Base-by-base conservation (phyloP, 2,888 invertebrate genomes). In the Lasioglossum oenotherae region DNA sequence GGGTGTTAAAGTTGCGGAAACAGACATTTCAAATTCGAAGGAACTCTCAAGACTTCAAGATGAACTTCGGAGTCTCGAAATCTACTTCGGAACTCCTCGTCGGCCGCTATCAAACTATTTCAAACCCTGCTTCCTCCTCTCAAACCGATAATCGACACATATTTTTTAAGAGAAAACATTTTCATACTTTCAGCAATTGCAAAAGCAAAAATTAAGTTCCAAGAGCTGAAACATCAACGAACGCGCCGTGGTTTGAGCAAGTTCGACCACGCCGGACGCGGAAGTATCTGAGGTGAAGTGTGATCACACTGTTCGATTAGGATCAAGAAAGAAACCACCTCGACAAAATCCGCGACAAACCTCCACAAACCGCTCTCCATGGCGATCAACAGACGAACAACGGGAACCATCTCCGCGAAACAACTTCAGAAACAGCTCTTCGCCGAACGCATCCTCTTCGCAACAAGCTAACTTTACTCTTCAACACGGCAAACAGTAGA, bases 301-400 rank as follows among this genome's bases (percentile, higher is more conserved):
- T 23, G 19, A 23, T 6, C 35, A 19, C 19, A 6, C 16, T 1
- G 6, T 31, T 35, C 35, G 19, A 67, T 19, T 10, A 1, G 4
- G 6, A 23, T 31, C 1, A 23, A 67, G 2, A 64, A 8, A 5
- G 6, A 8, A 35, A 35, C 19, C 31, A 23, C 4, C 2, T 19
- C 35, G 16, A 67, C 19, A 27, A 67, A 57, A 84, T 72, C 31
- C 38, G 67, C 71, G 81, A 89, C 87, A 35, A 89, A 89, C 87
- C 87, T 87, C 82, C 80, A 46, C 46, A 80, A 71, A 46, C 75
- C 82, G 73, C n/a, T 76, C 84, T 81, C 69, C 84, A 81, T 81
- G 77, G 53, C 78, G 60, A 67, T 44, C 60, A 78, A 89, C 76
- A 44, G 84, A 53, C 81, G 86, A 83, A 88, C 60, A 44, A 74